These are phyloP conservation scores for Platygyra sinensis DNA, from an alignment of 64 coral and sea anemone genomes.

Conservation along the genomic window DNA sequence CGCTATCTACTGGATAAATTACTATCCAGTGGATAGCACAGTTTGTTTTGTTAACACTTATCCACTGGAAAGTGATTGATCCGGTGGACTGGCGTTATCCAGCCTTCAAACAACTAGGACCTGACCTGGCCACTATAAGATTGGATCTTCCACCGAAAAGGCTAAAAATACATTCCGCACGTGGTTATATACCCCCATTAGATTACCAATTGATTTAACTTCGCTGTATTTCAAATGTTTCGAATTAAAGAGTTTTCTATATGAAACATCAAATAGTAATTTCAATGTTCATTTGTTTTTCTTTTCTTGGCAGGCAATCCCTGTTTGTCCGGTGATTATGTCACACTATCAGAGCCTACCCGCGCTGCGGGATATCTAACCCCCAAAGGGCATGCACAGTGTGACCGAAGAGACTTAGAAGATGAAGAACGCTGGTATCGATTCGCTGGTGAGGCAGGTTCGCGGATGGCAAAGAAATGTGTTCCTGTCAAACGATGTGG, in stretches of 20 bases:
- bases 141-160: too few species aligned
- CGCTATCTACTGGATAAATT: too few species aligned
- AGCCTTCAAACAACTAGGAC: too few species aligned
- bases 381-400: neutral
- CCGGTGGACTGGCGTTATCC: too few species aligned
- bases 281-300: neutral
- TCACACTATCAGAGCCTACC: neutral
- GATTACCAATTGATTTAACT: too few species aligned
- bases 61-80: too few species aligned
- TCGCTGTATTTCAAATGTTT: too few species aligned
- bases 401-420: neutral
- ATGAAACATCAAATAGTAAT: neutral
- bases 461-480: constrained; percentile 8
- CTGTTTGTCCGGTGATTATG: constrained; percentile 9
- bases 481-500: constrained; percentile 6
- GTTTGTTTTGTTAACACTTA: too few species aligned
- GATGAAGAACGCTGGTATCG: constrained; percentile 20
- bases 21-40: too few species aligned
- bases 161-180: too few species aligned
- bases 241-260: neutral
- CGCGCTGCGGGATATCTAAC: neutral
- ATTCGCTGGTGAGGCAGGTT: constrained; percentile 16
- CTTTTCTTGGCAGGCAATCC: neutral
- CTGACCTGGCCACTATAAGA: too few species aligned
- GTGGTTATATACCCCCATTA: too few species aligned